Evolutionary conservation across 1,140 invertebrate genomes (phyloP), one percentile per base, ranked within the genome.

Genomic region (Philaenus spumarius): DNA sequence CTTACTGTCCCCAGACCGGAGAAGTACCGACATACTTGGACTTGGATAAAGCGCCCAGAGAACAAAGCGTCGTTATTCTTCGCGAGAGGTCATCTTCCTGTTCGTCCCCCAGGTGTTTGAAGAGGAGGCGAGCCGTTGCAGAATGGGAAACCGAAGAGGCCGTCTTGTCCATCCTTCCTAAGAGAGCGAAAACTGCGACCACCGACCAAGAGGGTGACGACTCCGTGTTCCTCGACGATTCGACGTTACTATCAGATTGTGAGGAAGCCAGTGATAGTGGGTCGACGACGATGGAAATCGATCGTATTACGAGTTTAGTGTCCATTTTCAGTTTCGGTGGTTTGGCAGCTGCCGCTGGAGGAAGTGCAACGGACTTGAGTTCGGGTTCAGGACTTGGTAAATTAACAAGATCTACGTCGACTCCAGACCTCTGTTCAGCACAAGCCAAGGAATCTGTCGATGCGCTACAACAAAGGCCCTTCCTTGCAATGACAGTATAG

Each of bases 301-400:
- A 80, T 63, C 69, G 77, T 30, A 78, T 79, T 37, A 78, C 77
- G 20, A 77, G 75, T 24, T 66, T 79, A 37, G 77, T 79, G 22
- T 78, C 77, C 30, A 78, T 78, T 58, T 80, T 80, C 66, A 78
- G 77, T 66, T 80, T 79, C 62, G 77, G 77, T 22, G 73, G 75
- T 55, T 63, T 69, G 12, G 55, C 43, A 7, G 19, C 45, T 1
- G 43, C 60, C 2, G 39, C 53, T 2, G 58, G 62, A n/a, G 63
- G 51, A 20, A 59, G 50, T 34, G 17, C 20, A 2, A 54, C 45
- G 22, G 55, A 58, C 22, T 17, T 42, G 14, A 52, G 52, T 15
- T 60, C 66, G 19, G 65, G 60, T 26, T 50, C 60, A 42, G 65
- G 61, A 14, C 58, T 53, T 9, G 60, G 61, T 7, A 74, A 75